Evolutionary conservation across 53 echinoderm and acorn worm species (phyloP).

Genomic region (Arbacia lixula): DNA sequence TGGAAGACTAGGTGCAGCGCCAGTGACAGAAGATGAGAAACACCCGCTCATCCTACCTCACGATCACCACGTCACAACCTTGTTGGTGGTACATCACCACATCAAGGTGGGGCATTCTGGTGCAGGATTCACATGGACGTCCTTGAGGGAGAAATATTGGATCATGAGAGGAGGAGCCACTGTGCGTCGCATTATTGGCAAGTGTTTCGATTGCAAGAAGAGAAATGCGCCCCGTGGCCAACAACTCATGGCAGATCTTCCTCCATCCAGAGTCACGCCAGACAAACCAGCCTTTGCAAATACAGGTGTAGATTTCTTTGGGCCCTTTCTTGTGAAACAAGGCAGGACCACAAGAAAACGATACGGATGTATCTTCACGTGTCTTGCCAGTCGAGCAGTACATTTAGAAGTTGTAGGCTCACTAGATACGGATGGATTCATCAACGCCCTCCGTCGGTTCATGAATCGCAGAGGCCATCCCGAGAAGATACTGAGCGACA

Average conservation of each 20-base stretch:
- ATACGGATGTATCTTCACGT: constrained; percentile 76
- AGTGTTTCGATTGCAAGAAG: constrained; percentile 52
- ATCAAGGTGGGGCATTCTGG: constrained; percentile 52
- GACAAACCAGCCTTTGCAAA: constrained; percentile 42
- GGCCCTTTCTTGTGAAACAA: constrained; percentile 30
- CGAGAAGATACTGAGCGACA: constrained; percentile 56
- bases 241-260: constrained; percentile 63
- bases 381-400: constrained; percentile 64
- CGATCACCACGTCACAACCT: constrained; percentile 47
- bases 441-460: constrained; percentile 69
- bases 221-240: constrained; percentile 29
- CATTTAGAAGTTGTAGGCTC: constrained; percentile 69
- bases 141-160: constrained; percentile 55
- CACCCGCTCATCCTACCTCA: constrained; percentile 44
- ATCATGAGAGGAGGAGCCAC: constrained; percentile 39
- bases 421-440: constrained; percentile 64
- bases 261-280: constrained; percentile 43
- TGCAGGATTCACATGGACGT: constrained; percentile 42
- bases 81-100: constrained; percentile 40
- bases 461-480: constrained; percentile 52
- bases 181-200: constrained; percentile 47
- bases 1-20: too few relatives aligned
- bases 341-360: constrained; percentile 7
- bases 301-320: constrained; percentile 59
- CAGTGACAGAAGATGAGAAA: constrained; percentile 31